Conservation (phyloP, 2,113 vertebrate species). For the human (Homo sapiens) region GRCh38 chr2:16322501-16323000, state of each 20-base stretch:
- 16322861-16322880: neutral
- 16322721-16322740: neutral
- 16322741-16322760: neutral
- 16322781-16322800: neutral
- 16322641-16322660: neutral
- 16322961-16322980: neutral
- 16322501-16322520: slow-evolving; percentile 21
- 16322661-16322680: neutral
- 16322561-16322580: slow-evolving; percentile 74
- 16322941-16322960: neutral
- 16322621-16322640: slow-evolving; percentile 22
- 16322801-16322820: neutral
- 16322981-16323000: neutral
- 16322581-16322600: slow-evolving; percentile 63
- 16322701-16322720: neutral
- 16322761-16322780: neutral
- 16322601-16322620: slow-evolving; percentile 68
- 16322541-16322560: slow-evolving; percentile 63
- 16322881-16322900: neutral
- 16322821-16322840: neutral
- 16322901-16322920: neutral
- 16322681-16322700: slow-evolving; percentile 18
- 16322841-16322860: neutral
- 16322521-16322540: slow-evolving; percentile 68
- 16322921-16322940: neutral